Evolutionary conservation across 2,888 invertebrate species (phyloP).

Genomic region (Ophonus ardosiacus): DNA sequence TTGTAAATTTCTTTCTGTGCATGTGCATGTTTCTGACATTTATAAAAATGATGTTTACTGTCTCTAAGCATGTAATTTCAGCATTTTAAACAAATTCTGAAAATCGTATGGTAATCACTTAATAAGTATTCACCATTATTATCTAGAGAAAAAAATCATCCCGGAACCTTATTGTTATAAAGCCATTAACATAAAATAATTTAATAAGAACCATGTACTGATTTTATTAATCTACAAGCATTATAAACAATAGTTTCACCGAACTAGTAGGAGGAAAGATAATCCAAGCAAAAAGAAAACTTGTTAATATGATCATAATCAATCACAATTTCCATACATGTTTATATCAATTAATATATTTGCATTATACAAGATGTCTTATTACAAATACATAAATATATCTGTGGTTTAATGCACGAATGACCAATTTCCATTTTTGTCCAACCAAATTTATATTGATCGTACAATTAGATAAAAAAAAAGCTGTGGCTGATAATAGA

Average conservation of each 20-base stretch:
- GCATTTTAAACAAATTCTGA: neutral
- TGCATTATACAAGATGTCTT: neutral
- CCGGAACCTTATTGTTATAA: slow-evolving; percentile 38
- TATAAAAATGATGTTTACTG: neutral
- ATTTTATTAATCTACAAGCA: slow-evolving; percentile 43
- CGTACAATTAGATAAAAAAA: too few relatives aligned
- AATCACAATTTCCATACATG: slow-evolving; percentile 23
- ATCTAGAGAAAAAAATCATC: neutral
- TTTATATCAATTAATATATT: neutral
- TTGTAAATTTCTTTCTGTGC: neutral
- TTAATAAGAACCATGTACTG: slow-evolving; percentile 29
- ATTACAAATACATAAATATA: neutral
- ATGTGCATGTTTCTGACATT: neutral
- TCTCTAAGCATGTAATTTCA: neutral
- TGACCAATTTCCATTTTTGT: too few relatives aligned
- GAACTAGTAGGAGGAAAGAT: slow-evolving; percentile 34
- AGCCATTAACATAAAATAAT: slow-evolving; percentile 33
- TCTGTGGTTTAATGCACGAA: too few relatives aligned
- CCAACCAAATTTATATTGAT: too few relatives aligned
- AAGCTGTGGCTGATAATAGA: too few relatives aligned
- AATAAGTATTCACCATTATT: neutral
- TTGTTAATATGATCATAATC: slow-evolving; percentile 26
- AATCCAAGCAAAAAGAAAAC: slow-evolving; percentile 19
- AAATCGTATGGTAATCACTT: neutral
- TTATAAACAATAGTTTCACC: slow-evolving; percentile 42